Percentiles rank a stretch among this genome's conserved stretches.
phyloP scores from a whole-genome alignment of 2,888 invertebrate genomes.

The Ormyrus thymus region DNA sequence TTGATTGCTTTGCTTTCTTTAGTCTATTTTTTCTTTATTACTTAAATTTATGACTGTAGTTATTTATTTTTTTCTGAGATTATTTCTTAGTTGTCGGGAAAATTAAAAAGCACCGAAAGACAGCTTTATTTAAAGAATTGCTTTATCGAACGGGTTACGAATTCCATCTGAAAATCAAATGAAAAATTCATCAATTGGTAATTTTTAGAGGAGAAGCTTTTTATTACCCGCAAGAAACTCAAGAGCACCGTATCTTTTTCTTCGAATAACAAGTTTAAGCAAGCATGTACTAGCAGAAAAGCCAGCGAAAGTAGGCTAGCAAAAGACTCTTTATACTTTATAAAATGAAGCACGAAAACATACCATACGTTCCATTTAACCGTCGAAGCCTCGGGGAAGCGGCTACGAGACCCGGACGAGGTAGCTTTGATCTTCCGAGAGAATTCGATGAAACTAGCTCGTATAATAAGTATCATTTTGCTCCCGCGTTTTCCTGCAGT shows the following conservation, averaged over 20 bases:
- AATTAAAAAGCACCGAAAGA: too few relatives aligned
- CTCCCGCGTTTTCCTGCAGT: background rate
- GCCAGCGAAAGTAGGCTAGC: background rate
- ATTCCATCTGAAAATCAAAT: too few relatives aligned
- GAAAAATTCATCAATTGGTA: too few relatives aligned
- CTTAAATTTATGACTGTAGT: background rate
- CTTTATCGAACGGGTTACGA: too few relatives aligned
- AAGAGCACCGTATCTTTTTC: too few relatives aligned
- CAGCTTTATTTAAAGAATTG: too few relatives aligned
- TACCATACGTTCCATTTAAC: slow-evolving; percentile 8
- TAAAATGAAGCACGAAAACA: slow-evolving; percentile 6
- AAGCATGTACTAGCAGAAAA: too few relatives aligned
- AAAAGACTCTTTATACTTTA: background rate
- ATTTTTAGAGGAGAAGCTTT: too few relatives aligned
- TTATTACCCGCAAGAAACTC: too few relatives aligned
- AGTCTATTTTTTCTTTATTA: background rate
- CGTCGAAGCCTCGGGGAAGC: slow-evolving; percentile 2
- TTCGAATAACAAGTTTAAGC: too few relatives aligned
- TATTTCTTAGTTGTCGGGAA: too few relatives aligned
- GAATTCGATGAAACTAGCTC: background rate
- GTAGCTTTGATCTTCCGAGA: slow-evolving; percentile 16
- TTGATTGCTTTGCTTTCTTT: slow-evolving; percentile 6
- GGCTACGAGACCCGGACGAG: background rate
- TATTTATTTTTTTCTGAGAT: too few relatives aligned
- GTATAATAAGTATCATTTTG: background rate